Evolutionary conservation across 2,888 invertebrate species (phyloP).

Genomic region (Noctua comes): DNA sequence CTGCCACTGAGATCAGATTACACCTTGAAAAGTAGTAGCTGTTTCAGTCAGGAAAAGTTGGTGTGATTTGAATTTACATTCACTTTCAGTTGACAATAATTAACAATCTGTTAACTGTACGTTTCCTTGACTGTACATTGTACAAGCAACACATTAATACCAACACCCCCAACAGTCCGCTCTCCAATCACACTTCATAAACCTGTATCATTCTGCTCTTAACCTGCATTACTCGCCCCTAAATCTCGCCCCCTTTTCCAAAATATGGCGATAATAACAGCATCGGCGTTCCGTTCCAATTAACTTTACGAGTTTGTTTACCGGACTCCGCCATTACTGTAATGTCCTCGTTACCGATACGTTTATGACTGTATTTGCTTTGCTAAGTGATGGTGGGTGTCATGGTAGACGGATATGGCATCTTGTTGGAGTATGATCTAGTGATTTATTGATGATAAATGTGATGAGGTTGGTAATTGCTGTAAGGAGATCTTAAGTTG

Average conservation of each 20-base stretch:
- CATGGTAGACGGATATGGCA: constrained; percentile 2
- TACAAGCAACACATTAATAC: background rate
- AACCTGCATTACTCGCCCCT: constrained; percentile 36
- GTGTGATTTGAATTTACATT: background rate
- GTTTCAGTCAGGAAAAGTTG: background rate
- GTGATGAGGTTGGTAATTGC: background rate
- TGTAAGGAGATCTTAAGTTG: background rate
- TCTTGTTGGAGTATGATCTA: constrained; percentile 20
- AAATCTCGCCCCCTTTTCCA: constrained; percentile 26
- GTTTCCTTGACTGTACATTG: constrained; percentile 1
- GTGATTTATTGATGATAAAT: background rate
- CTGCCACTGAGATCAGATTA: background rate
- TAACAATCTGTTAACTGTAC: background rate
- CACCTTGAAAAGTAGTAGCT: background rate
- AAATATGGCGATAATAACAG: constrained; percentile 58
- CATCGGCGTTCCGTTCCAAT: constrained; percentile 66
- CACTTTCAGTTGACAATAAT: background rate
- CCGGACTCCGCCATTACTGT: constrained; percentile 51
- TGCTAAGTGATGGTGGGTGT: constrained; percentile 45
- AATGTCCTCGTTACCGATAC: constrained; percentile 59
- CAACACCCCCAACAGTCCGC: background rate
- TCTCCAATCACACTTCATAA: constrained; percentile 22
- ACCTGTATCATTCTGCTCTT: constrained; percentile 32
- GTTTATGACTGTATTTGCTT: constrained; percentile 67
- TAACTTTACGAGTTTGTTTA: constrained; percentile 72